Evolutionary conservation across 2,113 vertebrate species (phyloP), one percentile per base, ranked within the genome.

Genomic region (Platycercus adscitus): DNA sequence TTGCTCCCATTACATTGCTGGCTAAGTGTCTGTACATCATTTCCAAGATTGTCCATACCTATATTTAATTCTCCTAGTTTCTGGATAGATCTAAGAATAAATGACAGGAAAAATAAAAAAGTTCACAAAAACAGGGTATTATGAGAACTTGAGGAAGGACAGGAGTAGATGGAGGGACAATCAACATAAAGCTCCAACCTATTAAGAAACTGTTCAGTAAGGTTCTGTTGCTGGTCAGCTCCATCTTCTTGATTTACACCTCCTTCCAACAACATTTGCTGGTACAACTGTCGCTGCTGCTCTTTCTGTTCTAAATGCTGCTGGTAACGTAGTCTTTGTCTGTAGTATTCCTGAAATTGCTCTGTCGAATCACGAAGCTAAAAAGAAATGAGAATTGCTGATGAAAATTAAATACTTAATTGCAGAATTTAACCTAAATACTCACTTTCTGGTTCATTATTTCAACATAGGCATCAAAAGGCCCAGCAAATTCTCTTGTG

Each of bases 221-320:
- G 99, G 95, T 99, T 99, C 95, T 99, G 98, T 28, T 98, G 99
- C 79, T 98, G 98, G 35, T 98, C 98, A 87, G 98, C 96, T 18
- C 98, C 98, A 15, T 99, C 98, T 71, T 98, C 98, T 11, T 98
- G 99, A 95, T 98, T 98, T 76, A 99, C 99, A 8, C 99, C 99
- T 92, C 99, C 99, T 96, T 99, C 99, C 46, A 99, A 96, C 82
- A 99, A 95, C 99, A 99, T 99, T 91, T 99, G 99, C 96, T 99
- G 99, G 93, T 99, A 99, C 49, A 99, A 97, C 90, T 99, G 99
- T 33, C 98, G 97, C 63, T 99, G 99, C 55, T 99, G 99, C 93
- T 99, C 99, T 28, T 99, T 99, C 98, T 99, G 99, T 72, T 99
- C 99, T n/a, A 99, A 97, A 95, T 99, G 99, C 95, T 99, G 99